phyloP scores from a whole-genome alignment of 2,797 vertebrate species.

The Danio kyathit region DNA sequence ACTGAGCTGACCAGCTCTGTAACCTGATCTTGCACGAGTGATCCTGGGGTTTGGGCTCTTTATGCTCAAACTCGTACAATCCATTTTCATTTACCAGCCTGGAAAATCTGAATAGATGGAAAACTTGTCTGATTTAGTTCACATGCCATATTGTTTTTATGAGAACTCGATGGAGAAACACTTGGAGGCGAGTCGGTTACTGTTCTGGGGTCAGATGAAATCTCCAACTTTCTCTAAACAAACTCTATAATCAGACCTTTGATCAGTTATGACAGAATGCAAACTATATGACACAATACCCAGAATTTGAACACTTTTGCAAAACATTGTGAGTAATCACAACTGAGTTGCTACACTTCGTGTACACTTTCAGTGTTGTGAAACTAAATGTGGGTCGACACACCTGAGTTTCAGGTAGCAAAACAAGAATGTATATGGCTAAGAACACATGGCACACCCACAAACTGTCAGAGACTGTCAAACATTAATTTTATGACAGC shows the following conservation, averaged over 20 bases:
- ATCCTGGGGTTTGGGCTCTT: slow-evolving; percentile 30
- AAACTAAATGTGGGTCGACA: slow-evolving; percentile 14
- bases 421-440: slow-evolving; percentile 14
- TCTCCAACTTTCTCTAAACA: neutral
- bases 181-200: neutral
- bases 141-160: slow-evolving; percentile 11
- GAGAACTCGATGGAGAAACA: neutral
- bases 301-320: neutral
- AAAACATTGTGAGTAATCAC: neutral
- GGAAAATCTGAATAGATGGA: slow-evolving; percentile 49
- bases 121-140: slow-evolving; percentile 18
- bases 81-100: slow-evolving; percentile 29
- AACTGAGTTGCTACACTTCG: neutral
- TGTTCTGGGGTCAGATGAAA: neutral
- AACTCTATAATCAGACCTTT: neutral
- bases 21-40: slow-evolving; percentile 13
- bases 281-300: neutral
- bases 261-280: neutral
- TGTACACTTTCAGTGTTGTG: neutral
- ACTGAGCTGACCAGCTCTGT: slow-evolving; percentile 26
- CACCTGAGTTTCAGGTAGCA: slow-evolving; percentile 15
- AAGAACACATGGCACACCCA: slow-evolving; percentile 22
- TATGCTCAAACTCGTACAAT: slow-evolving; percentile 10
- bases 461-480: neutral
- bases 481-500: neutral